Conservation (phyloP, 2,888 invertebrate genomes). For the Tipula lateralis region DNA sequence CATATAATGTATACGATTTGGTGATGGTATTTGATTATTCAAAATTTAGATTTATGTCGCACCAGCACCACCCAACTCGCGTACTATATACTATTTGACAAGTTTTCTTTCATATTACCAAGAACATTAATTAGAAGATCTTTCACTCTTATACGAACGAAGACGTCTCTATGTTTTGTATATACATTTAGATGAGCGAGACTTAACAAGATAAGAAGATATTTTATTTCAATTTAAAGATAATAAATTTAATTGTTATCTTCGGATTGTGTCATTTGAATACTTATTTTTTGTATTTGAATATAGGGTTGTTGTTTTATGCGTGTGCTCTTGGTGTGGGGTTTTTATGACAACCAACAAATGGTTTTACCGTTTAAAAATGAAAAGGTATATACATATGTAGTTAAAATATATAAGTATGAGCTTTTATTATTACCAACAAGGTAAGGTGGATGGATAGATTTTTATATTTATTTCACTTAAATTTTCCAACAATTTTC, state of each 20-base stretch:
- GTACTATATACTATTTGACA: neutral
- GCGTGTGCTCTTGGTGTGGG: neutral
- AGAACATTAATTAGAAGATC: neutral
- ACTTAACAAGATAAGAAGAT: neutral
- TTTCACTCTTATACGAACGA: neutral
- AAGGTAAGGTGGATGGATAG: neutral
- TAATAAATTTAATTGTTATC: constrained; percentile 19
- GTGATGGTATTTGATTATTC: neutral
- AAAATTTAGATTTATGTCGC: neutral
- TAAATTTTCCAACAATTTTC: neutral
- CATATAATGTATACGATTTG: too few relatives aligned
- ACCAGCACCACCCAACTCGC: neutral
- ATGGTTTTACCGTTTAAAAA: neutral
- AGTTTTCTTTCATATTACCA: neutral
- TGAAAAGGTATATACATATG: neutral
- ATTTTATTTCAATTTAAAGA: constrained; percentile 5
- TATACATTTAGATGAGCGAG: neutral
- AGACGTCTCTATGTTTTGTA: neutral
- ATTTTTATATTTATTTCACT: constrained; percentile 20
- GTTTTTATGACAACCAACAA: neutral
- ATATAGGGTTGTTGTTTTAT: neutral
- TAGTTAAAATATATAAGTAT: neutral
- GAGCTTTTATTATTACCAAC: neutral
- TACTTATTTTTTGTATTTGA: neutral
- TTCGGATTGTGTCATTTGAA: neutral